Conservation (phyloP, 2,113 vertebrate species). For the Albula goreensis region DNA sequence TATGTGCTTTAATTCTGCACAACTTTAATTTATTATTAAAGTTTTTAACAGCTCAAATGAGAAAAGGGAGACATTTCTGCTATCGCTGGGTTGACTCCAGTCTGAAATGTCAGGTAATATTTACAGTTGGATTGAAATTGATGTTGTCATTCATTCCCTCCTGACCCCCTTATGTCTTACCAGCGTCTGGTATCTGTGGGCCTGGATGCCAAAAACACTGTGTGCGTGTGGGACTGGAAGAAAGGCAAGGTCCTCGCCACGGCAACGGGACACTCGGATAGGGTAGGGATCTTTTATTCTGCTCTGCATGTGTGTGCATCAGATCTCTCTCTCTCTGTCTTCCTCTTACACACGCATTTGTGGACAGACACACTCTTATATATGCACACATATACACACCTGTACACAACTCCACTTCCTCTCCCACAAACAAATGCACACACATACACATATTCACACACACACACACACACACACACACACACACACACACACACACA, state of each 20-base stretch:
- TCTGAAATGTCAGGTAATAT: no score
- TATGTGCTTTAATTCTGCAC: no score
- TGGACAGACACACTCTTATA: not conserved
- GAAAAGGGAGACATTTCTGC: no score
- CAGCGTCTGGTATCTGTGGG: conserved; percentile 90
- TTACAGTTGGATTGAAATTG: no score
- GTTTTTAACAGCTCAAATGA: no score
- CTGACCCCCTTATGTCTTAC: conserved; percentile 38
- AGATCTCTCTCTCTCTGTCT: no score
- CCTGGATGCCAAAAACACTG: conserved; percentile 91
- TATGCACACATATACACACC: not conserved
- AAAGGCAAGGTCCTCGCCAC: conserved; percentile 87
- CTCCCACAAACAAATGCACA: not conserved
- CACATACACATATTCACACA: not conserved
- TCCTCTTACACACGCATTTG: not conserved
- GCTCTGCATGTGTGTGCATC: no score
- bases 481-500: not conserved
- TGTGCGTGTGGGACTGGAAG: conserved; percentile 95
- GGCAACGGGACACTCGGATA: conserved; percentile 89
- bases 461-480: conserved; percentile 1
- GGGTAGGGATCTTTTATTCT: not conserved
- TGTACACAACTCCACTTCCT: no score
- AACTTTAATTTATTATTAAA: no score
- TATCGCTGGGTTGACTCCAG: no score
- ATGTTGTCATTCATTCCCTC: not conserved